Evolutionary conservation across 1,140 invertebrate species (phyloP), one percentile per base, ranked within the genome.

Genomic region (Scaptodrosophila lebanonensis): DNA sequence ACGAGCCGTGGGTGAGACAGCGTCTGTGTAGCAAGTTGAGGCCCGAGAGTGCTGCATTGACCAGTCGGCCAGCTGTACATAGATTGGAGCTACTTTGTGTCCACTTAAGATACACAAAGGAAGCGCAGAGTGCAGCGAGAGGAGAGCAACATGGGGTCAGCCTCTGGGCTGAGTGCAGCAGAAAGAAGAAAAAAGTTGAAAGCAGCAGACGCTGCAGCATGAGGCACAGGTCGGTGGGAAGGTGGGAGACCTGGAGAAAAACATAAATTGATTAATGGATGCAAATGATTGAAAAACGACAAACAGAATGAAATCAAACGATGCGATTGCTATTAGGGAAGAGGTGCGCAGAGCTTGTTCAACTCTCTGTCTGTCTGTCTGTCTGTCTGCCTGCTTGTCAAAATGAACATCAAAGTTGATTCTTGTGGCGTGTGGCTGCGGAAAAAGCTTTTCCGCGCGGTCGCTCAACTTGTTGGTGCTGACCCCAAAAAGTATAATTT

Each of bases 191-290:
- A 36, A 12, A 17, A 13, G 25, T 44, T 40, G 15, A 29, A n/a
- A n/a, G n/a, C n/a, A n/a, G n/a, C n/a, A 50, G 43, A 25, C 6
- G 20, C 44, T 45, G 61, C 32, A 38, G 13, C 27, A n/a, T 29
- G 20, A 15, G 35, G 40, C 27, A 58, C n/a, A 36, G 29, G 47
- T 13, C 2, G n/a, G 29, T 17, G 11, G 18, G 8, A 20, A 6
- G 11, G 11, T 18, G 33, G 22, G 22, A 20, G 15, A 20, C 2
- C 0, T 6, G 32, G 15, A 45, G 17, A 48, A 36, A 59, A 54
- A 57, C 47, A 56, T 51, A 73, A 77, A 73, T 83, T 83, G 77
- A 83, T 83, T 83, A 83, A 83, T 83, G 77, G 69, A 83, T 83
- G 79, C 65, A 72, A 71, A 65, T 82, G 76, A 83, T 83, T 83